phyloP scores from a whole-genome alignment of 2,888 invertebrate genomes.

The Parascotia fuliginaria region DNA sequence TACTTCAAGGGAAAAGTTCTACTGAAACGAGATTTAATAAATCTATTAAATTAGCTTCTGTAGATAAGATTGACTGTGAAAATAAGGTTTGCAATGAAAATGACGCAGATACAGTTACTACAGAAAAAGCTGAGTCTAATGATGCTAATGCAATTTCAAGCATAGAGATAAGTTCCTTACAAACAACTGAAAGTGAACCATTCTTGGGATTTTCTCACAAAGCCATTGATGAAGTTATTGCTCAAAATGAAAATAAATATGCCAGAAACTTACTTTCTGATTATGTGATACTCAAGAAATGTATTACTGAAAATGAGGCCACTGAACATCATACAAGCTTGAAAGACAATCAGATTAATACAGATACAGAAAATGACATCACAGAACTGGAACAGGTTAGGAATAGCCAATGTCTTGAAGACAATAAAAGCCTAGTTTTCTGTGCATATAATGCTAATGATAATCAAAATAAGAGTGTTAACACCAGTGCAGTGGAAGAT shows the following conservation, averaged over 20 bases:
- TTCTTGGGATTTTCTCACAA: constrained; percentile 57
- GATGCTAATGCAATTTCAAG: constrained; percentile 12
- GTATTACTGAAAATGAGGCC: constrained; percentile 12
- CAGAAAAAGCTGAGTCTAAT: constrained; percentile 5
- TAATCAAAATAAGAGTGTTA: no score
- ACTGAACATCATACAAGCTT: not conserved
- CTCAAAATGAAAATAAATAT: not conserved
- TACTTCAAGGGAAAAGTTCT: constrained; percentile 30
- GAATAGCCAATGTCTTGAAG: constrained; percentile 3
- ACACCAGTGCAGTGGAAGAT: no score
- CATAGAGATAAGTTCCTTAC: constrained; percentile 43
- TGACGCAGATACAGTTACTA: not conserved
- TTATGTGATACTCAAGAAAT: constrained; percentile 1
- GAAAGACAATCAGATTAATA: not conserved
- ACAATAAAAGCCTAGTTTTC: not conserved
- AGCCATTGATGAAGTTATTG: constrained; percentile 1
- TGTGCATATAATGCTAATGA: not conserved
- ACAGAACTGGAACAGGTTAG: not conserved
- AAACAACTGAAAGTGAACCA: constrained; percentile 57
- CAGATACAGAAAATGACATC: not conserved
- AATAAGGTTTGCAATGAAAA: constrained; percentile 1
- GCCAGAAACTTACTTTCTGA: not conserved
- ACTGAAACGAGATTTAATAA: constrained; percentile 7
- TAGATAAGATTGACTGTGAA: constrained; percentile 3
- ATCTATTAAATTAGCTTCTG: not conserved